Evolutionary conservation across 1,140 invertebrate genomes (phyloP).

Genomic region (Drosophila takahashii): DNA sequence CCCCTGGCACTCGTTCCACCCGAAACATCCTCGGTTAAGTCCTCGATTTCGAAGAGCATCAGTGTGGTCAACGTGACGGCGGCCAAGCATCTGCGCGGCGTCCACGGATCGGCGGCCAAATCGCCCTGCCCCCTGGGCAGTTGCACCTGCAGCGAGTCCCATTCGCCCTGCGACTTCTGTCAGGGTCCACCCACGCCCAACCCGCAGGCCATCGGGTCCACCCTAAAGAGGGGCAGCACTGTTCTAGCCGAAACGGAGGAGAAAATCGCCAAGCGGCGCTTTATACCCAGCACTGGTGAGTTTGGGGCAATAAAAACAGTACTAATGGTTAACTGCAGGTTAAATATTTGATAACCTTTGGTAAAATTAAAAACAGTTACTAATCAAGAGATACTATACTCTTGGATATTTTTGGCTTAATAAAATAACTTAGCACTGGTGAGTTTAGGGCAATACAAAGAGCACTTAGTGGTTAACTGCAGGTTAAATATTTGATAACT

Average conservation of each 20-base stretch:
- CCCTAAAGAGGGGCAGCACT: constrained; percentile 44
- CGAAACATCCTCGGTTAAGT: constrained; percentile 85
- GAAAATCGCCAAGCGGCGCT: constrained; percentile 57
- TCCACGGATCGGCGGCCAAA: constrained; percentile 37
- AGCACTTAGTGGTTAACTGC: not conserved
- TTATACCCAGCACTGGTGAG: constrained; percentile 65
- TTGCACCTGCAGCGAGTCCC: constrained; percentile 54
- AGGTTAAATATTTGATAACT: not conserved
- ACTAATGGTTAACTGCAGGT: not conserved
- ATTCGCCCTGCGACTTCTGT: constrained; percentile 53
- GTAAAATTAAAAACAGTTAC: not conserved
- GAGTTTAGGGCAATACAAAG: not conserved
- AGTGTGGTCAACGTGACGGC: constrained; percentile 77
- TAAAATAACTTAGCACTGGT: constrained; percentile 55
- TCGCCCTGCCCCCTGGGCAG: constrained; percentile 41
- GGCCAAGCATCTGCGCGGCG: constrained; percentile 67
- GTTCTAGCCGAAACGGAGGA: constrained; percentile 29
- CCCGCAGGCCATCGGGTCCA: not conserved
- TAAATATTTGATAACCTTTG: not conserved
- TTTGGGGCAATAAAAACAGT: not conserved
- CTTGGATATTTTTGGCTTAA: no score
- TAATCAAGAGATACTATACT: not conserved
- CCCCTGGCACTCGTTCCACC: constrained; percentile 85
- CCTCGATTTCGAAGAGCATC: constrained; percentile 85
- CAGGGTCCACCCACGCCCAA: constrained; percentile 55